A percentile compares a stretch with the other conserved stretches of the same genome.
Conservation (phyloP, 2,888 invertebrate species). For the Diaphora mendica region DNA sequence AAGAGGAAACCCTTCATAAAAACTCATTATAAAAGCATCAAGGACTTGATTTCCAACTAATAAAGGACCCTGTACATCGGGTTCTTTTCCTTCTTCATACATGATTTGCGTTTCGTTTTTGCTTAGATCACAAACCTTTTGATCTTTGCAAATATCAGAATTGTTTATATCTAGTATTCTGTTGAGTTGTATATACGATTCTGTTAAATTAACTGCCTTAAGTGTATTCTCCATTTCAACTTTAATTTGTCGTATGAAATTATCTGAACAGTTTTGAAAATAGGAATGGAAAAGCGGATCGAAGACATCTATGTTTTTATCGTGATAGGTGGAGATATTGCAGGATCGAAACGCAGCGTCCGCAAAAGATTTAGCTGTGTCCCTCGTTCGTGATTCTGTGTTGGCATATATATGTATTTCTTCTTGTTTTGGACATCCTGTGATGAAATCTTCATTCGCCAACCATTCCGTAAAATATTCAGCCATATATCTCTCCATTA, state of each 20-base stretch:
- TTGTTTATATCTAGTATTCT: slow-evolving; percentile 65
- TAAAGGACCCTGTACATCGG: slow-evolving; percentile 66
- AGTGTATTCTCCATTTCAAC: slow-evolving; percentile 65
- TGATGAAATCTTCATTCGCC: slow-evolving; percentile 54
- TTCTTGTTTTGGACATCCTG: slow-evolving; percentile 59
- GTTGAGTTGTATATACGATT: slow-evolving; percentile 59
- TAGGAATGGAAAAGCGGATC: slow-evolving; percentile 67
- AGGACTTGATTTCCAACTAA: slow-evolving; percentile 60
- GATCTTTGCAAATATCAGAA: slow-evolving; percentile 61
- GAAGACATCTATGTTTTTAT: slow-evolving; percentile 59
- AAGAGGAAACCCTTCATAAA: slow-evolving; percentile 66
- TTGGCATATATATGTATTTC: slow-evolving; percentile 69
- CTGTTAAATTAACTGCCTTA: slow-evolving; percentile 50
- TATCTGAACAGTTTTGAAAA: slow-evolving; percentile 56
- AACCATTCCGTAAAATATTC: slow-evolving; percentile 71
- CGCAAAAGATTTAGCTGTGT: slow-evolving; percentile 67
- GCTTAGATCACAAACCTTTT: slow-evolving; percentile 63
- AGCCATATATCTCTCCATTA: slow-evolving; percentile 72
- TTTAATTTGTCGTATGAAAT: slow-evolving; percentile 50
- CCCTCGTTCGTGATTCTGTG: slow-evolving; percentile 66
- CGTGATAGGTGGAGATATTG: slow-evolving; percentile 57
- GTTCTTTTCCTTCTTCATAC: slow-evolving; percentile 61
- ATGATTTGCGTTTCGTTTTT: slow-evolving; percentile 53
- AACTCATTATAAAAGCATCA: slow-evolving; percentile 75
- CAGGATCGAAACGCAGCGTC: slow-evolving; percentile 67